Base-by-base conservation (phyloP, 2,113 vertebrate genomes). In the Nothoprocta perdicaria region DNA sequence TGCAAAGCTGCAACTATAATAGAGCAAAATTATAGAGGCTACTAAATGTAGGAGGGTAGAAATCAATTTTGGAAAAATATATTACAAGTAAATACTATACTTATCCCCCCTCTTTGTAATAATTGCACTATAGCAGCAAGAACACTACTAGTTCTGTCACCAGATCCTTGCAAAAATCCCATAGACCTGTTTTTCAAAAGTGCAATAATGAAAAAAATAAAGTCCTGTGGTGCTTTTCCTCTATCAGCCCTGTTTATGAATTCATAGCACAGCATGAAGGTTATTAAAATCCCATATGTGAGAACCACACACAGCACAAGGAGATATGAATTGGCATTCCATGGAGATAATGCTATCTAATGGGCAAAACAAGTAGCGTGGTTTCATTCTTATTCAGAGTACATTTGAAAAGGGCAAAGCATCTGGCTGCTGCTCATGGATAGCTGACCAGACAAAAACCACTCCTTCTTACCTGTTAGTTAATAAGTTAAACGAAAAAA, bases 281-380 rank as follows among this genome's bases (percentile, higher is more conserved):
- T 98, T 98, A 98, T 98, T 98, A 98, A 98, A 98, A 98, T 98
- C 97, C 97, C 96, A 95, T 97, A 97, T 98, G 97, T 97, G 97
- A 97, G 96, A 97, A 96, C 94, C 95, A 95, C 96, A 96, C 94
- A 96, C 58, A 84, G 97, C 97, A 97, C 97, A 97, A 96, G 96
- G 97, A 98, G 97, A 98, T 98, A 97, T 85, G 97, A 97, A 98
- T 97, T 98, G 98, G 97, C 91, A 94, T 98, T 98, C 97, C 92
- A 85, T 74, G 95, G 97, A 98, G 98, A 98, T 98, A 98, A 98
- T 97, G 97, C 96, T 97, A 92, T 97, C 97, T 98, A 98, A 98
- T 97, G 97, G 97, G 96, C 96, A 97, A 97, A 98, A 97, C 97
- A 97, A 97, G 97, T 87, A 87, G 95, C 93, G 86, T 6, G 10